Conservation (phyloP, 2,797 vertebrate species). For the Pangasius djambal region DNA sequence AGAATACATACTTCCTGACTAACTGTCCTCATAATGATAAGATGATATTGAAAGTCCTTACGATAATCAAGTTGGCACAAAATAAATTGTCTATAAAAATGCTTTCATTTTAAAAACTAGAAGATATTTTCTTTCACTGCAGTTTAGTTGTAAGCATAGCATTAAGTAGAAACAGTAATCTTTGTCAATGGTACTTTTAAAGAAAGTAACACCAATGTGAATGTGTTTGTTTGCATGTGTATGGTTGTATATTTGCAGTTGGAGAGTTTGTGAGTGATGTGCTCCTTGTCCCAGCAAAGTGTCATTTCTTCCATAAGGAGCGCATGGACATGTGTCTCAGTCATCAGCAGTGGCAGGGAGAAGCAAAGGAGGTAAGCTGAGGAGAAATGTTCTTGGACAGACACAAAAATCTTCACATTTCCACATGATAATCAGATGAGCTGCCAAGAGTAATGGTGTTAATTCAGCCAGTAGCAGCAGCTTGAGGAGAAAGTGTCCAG, state of each 20-base stretch:
- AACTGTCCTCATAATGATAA: background rate
- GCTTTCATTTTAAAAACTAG: no score
- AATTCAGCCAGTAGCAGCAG: background rate
- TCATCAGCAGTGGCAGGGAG: conserved; percentile 90
- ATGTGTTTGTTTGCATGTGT: background rate
- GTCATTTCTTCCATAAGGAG: conserved; percentile 96
- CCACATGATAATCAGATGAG: conserved; percentile 71
- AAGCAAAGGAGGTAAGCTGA: conserved; percentile 89
- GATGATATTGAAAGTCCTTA: background rate
- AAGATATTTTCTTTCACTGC: conserved; percentile 5
- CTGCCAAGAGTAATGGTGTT: conserved; percentile 58
- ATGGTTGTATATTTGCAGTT: conserved; percentile 76
- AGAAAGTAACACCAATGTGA: background rate
- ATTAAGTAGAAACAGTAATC: background rate
- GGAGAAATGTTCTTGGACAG: conserved; percentile 6
- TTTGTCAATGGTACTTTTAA: background rate
- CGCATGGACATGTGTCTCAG: conserved; percentile 88
- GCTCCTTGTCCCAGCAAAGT: conserved; percentile 93
- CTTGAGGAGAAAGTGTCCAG: background rate
- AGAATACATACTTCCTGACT: background rate
- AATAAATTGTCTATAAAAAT: no score
- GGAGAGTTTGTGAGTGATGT: conserved; percentile 96
- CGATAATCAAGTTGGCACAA: background rate
- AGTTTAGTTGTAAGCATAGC: background rate
- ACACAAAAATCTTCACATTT: conserved; percentile 63